Percentiles rank a stretch among this genome's conserved stretches.
Conservation (phyloP, 92 coral and sea anemone genomes). For the Metridium senile region DNA sequence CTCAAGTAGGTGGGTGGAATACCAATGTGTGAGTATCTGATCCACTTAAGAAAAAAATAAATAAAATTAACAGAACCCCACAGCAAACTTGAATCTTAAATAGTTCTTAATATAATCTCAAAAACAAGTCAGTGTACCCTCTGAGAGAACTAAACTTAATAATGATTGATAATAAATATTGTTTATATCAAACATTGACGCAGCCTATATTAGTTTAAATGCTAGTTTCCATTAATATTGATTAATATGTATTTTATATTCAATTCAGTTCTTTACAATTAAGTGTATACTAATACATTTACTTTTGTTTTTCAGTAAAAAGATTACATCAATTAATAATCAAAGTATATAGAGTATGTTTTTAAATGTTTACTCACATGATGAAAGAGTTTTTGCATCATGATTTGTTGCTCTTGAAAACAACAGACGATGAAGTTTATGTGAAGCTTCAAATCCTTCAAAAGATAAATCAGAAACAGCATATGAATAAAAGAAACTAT, state of each 20-base stretch:
- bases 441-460: constrained; percentile 63
- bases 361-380: constrained; percentile 55
- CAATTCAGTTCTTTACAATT: too few relatives aligned
- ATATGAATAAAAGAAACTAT: neutral
- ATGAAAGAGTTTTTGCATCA: constrained; percentile 49
- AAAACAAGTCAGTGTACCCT: too few relatives aligned
- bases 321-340: too few relatives aligned
- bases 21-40: constrained; percentile 18
- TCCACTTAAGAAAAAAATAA: neutral
- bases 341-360: too few relatives aligned
- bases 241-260: too few relatives aligned
- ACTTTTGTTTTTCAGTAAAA: too few relatives aligned
- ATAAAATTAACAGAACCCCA: neutral
- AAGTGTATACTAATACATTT: too few relatives aligned
- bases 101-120: neutral
- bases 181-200: too few relatives aligned
- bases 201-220: too few relatives aligned
- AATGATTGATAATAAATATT: too few relatives aligned
- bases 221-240: too few relatives aligned
- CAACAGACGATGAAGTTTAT: constrained; percentile 54
- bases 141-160: too few relatives aligned
- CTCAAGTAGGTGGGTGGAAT: neutral
- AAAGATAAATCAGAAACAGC: constrained; percentile 32
- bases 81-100: constrained; percentile 1
- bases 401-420: constrained; percentile 56